Conservation (phyloP, 2,888 invertebrate genomes). For the Flexamia atlantica region DNA sequence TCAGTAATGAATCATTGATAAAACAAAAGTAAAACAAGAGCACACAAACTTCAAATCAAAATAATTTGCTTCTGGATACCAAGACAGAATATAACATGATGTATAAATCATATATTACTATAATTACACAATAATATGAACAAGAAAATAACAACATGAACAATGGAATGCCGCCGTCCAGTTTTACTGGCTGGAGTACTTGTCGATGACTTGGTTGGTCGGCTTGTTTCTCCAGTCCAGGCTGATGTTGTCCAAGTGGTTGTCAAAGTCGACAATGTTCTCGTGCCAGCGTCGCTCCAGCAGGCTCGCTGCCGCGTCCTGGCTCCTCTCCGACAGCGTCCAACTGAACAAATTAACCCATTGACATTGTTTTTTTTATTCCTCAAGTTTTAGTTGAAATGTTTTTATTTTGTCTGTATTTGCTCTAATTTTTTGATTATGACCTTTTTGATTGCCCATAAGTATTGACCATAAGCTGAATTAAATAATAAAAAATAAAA, state of each 20-base stretch:
- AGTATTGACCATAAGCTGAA: no score
- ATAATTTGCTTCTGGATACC: slow-evolving; percentile 31
- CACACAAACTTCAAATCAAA: neutral
- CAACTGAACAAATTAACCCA: slow-evolving; percentile 65
- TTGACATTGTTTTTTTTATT: no score
- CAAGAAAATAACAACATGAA: slow-evolving; percentile 50
- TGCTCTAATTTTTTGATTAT: no score
- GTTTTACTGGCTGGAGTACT: slow-evolving; percentile 65
- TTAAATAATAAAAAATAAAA: no score
- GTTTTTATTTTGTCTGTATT: no score
- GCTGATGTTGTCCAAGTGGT: slow-evolving; percentile 94
- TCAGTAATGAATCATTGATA: neutral
- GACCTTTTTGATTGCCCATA: no score
- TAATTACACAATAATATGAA: slow-evolving; percentile 50
- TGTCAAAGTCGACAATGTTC: slow-evolving; percentile 94
- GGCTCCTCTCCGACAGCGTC: slow-evolving; percentile 75
- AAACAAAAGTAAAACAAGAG: slow-evolving; percentile 40
- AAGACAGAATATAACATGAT: slow-evolving; percentile 22
- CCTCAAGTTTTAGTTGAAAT: no score
- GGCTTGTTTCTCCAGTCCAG: slow-evolving; percentile 93
- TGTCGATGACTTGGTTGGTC: slow-evolving; percentile 80
- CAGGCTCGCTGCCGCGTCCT: slow-evolving; percentile 84
- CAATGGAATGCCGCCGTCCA: slow-evolving; percentile 44
- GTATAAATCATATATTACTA: slow-evolving; percentile 40
- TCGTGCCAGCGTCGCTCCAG: slow-evolving; percentile 84